Conservation (phyloP, 53 echinoderm and acorn worm genomes). For the Arbacia lixula region DNA sequence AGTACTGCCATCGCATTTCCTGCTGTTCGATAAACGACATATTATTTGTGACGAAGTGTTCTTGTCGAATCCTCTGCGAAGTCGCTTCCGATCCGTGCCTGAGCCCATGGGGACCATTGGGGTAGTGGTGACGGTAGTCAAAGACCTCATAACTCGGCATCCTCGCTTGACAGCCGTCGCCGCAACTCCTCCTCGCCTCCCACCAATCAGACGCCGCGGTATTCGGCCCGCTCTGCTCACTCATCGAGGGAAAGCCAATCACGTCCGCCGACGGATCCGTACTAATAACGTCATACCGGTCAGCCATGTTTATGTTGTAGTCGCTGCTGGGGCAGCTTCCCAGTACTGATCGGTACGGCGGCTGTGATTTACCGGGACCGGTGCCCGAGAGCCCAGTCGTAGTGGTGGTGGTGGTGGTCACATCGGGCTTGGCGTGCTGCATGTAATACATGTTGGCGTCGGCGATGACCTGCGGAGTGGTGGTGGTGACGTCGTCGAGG, state of each 20-base stretch:
- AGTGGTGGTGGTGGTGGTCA: neutral
- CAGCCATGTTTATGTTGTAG: neutral
- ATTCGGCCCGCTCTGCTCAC: conserved; percentile 10
- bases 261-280: conserved; percentile 13
- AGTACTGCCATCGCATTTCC: conserved; percentile 45
- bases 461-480: conserved; percentile 27
- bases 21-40: conserved; percentile 53
- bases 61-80: neutral
- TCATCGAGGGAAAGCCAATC: conserved; percentile 31
- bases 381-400: neutral
- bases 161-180: conserved; percentile 37
- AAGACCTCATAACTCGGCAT: conserved; percentile 13
- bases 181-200: conserved; percentile 20
- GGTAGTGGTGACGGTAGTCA: conserved; percentile 25
- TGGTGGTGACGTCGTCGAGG: conserved; percentile 13
- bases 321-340: neutral
- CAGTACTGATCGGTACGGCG: conserved; percentile 4
- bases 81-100: conserved; percentile 24
- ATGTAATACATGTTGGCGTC: conserved; percentile 61
- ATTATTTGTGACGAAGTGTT: conserved; percentile 25
- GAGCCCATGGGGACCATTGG: conserved; percentile 23
- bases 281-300: conserved; percentile 30
- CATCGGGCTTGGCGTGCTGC: conserved; percentile 40
- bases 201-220: conserved; percentile 32
- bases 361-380: neutral